phyloP scores from a whole-genome alignment of 2,888 invertebrate genomes.

The Metallyticus violacea region DNA sequence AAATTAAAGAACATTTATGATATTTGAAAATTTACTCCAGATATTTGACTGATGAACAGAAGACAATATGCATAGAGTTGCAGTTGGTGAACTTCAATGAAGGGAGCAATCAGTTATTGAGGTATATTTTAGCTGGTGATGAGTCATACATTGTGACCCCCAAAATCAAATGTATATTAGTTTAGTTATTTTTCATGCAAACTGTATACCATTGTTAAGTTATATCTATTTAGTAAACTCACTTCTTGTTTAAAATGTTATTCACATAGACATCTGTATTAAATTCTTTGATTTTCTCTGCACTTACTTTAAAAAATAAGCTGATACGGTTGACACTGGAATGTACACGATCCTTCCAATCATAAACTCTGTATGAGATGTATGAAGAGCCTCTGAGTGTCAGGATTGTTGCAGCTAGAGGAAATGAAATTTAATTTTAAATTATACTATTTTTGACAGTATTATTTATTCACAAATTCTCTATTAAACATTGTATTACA shows the following conservation, averaged over 20 bases:
- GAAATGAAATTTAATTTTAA: background rate
- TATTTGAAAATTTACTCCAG: no score
- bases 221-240: background rate
- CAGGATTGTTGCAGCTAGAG: slow-evolving; percentile 78
- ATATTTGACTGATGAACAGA: no score
- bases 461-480: background rate
- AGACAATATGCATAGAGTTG: no score
- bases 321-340: slow-evolving; percentile 84
- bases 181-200: no score
- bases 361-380: slow-evolving; percentile 87
- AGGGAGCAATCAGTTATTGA: no score
- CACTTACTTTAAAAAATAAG: slow-evolving; percentile 75
- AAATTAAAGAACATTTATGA: no score
- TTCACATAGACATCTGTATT: no score
- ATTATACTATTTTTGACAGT: background rate
- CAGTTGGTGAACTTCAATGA: no score
- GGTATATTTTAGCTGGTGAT: no score
- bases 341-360: slow-evolving; percentile 88
- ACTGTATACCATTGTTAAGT: background rate
- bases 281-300: no score
- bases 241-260: background rate
- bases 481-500: background rate
- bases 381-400: slow-evolving; percentile 89
- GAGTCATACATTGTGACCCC: no score
- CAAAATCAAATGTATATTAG: no score